These are phyloP conservation scores for Hydractinia echinata DNA, from an alignment of 30 jellyfish, hydroid and myxozoan species.

Conservation along the genomic window DNA sequence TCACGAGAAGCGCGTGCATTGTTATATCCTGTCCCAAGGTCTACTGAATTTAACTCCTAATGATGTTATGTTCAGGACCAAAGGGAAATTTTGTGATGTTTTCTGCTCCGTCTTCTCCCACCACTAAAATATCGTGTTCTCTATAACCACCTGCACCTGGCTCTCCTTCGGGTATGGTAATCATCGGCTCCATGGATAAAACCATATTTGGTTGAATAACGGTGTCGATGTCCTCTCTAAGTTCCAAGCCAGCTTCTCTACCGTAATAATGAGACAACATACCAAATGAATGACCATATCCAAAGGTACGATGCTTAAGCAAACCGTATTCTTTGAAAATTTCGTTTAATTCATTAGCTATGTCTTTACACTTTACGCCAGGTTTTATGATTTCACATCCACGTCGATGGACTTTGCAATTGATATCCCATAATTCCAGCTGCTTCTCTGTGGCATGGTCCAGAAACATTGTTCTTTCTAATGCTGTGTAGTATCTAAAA, in stretches of 20 bases:
- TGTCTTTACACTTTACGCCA: constrained; percentile 68
- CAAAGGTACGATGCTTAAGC: constrained; percentile 70
- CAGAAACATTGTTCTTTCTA: constrained; percentile 69
- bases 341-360: constrained; percentile 82
- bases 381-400: constrained; percentile 75
- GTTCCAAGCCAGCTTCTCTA: constrained; percentile 93
- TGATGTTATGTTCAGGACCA: constrained; percentile 87
- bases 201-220: constrained; percentile 87
- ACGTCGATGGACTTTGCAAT: constrained; percentile 71
- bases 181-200: constrained; percentile 92
- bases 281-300: constrained; percentile 91
- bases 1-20: too few relatives aligned
- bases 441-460: constrained; percentile 60
- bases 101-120: constrained; percentile 75
- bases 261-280: constrained; percentile 79
- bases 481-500: constrained; percentile 75
- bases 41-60: constrained; percentile 5
- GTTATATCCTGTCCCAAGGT: too few relatives aligned
- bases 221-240: constrained; percentile 85
- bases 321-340: constrained; percentile 61
- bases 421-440: constrained; percentile 71
- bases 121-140: constrained; percentile 80
- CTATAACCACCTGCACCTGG: constrained; percentile 97
- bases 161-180: constrained; percentile 84
- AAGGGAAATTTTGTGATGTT: constrained; percentile 77